Evolutionary conservation across 2,888 invertebrate species (phyloP), one percentile per base, ranked within the genome.

Genomic region (Lumbricus terrestris): DNA sequence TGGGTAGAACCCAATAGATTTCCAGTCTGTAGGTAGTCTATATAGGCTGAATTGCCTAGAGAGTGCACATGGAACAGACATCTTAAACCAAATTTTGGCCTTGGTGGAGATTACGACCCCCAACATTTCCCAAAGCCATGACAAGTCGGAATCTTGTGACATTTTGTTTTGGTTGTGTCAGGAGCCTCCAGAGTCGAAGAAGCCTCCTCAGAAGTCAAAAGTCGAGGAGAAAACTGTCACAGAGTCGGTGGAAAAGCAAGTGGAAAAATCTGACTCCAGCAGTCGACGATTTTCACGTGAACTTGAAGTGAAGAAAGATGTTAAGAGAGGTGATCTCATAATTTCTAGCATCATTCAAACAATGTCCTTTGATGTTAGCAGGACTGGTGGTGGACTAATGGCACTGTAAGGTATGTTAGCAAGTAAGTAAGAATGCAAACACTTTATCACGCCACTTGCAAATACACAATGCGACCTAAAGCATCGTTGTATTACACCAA

Each of bases 261-360:
- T 11, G n/a, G 69, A 69, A n/a, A 69, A 69, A 69, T 69, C 69
- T 3, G 69, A 69, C 0, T 29, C 13, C 69, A 69, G 11, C 69
- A 69, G n/a, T 69, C 69, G 69, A 69, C 69, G n/a, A 69, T 69
- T 69, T 69, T 69, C 69, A n/a, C 69, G 69, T 69, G 69, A 69
- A 69, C n/a, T n/a, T 69, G 69, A 69, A 5, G 29, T 69, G 69
- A 69, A 69, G 69, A 69, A 69, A n/a, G 69, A 69, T n/a, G 69
- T 69, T 11, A 69, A 69, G 69, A 69, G 69, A 69, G 69, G 69
- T 69, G 69, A 69, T 69, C 69, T 69, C n/a, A 69, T 69, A 69
- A 69, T n/a, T 69, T 13, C 29, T 16, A 3, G 11, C n/a, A n/a
- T n/a, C 69, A 69, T 69, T 69, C 6, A 69, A 69, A 69, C 69